Percentiles rank a stretch among this genome's conserved stretches.
Evolutionary conservation across 2,888 invertebrate species (phyloP).

Genomic region (Myopa testacea): DNA sequence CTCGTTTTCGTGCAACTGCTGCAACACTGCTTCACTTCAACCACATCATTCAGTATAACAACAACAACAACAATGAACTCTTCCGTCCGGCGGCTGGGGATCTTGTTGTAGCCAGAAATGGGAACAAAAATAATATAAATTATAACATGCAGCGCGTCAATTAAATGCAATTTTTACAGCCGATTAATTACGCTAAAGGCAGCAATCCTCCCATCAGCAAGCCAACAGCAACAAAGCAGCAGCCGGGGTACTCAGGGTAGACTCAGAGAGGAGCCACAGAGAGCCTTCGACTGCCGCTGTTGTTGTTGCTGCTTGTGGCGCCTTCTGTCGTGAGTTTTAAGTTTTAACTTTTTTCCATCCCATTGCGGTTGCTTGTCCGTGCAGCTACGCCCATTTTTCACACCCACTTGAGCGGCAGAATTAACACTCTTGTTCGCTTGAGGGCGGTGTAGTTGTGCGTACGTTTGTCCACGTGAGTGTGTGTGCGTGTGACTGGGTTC

Average conservation of each 20-base stretch:
- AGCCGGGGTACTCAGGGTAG: not conserved
- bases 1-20: not conserved
- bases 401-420: conserved; percentile 16
- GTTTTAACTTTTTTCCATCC: not conserved
- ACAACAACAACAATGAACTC: not conserved
- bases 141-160: conserved; percentile 29
- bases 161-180: conserved; percentile 30
- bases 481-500: not conserved
- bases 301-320: not conserved
- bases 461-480: not conserved
- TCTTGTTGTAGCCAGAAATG: not conserved
- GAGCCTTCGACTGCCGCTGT: not conserved
- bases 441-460: not conserved
- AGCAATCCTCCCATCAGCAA: not conserved
- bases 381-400: conserved; percentile 15
- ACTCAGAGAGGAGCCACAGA: not conserved
- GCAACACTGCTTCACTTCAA: not conserved
- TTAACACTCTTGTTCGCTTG: not conserved
- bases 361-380: not conserved
- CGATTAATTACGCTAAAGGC: conserved; percentile 25
- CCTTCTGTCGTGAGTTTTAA: not conserved
- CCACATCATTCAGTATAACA: not conserved
- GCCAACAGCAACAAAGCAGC: not conserved
- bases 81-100: not conserved
- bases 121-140: conserved; percentile 16